Conservation (phyloP, 2,113 vertebrate genomes). For the Piaya cayana region DNA sequence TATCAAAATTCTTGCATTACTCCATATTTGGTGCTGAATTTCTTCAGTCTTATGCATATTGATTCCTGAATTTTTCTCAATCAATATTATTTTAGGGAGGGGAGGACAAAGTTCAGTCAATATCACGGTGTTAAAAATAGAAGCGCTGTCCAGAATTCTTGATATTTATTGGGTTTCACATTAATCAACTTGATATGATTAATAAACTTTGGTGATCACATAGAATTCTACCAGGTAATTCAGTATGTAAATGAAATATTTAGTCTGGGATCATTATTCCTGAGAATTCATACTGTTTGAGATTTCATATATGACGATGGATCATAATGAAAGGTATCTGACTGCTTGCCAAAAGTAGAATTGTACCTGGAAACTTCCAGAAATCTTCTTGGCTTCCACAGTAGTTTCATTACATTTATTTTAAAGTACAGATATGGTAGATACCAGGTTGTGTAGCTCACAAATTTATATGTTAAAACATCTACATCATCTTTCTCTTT, state of each 20-base stretch:
- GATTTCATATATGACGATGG: not conserved
- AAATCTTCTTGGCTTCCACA: not conserved
- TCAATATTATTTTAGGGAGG: not conserved
- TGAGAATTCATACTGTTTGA: not conserved
- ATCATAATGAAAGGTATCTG: not conserved
- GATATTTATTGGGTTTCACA: not conserved
- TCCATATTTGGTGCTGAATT: not conserved
- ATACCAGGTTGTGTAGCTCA: not conserved
- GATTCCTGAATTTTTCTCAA: not conserved
- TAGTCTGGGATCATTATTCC: not conserved
- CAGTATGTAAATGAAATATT: not conserved
- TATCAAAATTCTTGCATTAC: not conserved
- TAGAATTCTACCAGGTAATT: slow-evolving; percentile 16
- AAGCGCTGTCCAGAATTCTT: not conserved
- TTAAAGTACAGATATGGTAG: not conserved
- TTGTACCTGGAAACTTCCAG: not conserved
- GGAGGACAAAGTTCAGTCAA: not conserved
- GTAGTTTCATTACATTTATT: not conserved
- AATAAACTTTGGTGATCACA: not conserved
- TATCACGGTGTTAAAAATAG: not conserved
- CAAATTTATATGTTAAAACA: not conserved
- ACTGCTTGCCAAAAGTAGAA: not conserved
- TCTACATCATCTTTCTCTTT: not conserved
- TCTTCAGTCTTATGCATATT: not conserved
- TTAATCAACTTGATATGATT: not conserved